Percentiles rank a stretch among this genome's conserved stretches.
Evolutionary conservation across 1,140 invertebrate species (phyloP).

Genomic region (Camponotus vicinus): DNA sequence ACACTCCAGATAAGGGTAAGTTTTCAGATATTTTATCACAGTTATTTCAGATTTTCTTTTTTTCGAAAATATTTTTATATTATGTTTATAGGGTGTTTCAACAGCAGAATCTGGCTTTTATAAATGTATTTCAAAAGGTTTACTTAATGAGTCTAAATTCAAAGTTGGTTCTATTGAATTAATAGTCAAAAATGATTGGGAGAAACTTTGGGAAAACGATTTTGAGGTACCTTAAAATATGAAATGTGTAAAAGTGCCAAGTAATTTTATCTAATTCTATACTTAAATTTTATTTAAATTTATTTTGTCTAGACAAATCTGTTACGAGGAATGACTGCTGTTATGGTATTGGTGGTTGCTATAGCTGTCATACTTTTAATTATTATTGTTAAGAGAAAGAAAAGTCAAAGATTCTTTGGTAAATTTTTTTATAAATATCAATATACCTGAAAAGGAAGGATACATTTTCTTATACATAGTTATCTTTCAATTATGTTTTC

Average conservation of each 20-base stretch:
- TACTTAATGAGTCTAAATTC: constrained; percentile 85
- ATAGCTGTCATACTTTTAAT: constrained; percentile 80
- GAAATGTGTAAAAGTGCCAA: constrained; percentile 71
- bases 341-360: constrained; percentile 80
- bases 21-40: constrained; percentile 71
- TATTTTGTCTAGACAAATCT: constrained; percentile 79
- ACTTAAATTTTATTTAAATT: constrained; percentile 13
- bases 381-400: constrained; percentile 76
- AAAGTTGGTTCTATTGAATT: constrained; percentile 88
- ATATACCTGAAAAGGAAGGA: not conserved
- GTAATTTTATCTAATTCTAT: not conserved
- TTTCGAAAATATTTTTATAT: not conserved
- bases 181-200: constrained; percentile 86
- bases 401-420: constrained; percentile 81
- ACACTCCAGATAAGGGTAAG: constrained; percentile 88
- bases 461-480: not conserved
- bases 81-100: constrained; percentile 87
- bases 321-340: constrained; percentile 78
- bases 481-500: constrained; percentile 52
- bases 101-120: constrained; percentile 88
- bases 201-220: constrained; percentile 83
- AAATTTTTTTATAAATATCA: constrained; percentile 59
- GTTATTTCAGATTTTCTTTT: constrained; percentile 19
- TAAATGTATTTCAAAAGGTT: constrained; percentile 88
- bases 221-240: constrained; percentile 83